phyloP scores from a whole-genome alignment of 2,888 invertebrate species.

The Lysandra coridon region DNA sequence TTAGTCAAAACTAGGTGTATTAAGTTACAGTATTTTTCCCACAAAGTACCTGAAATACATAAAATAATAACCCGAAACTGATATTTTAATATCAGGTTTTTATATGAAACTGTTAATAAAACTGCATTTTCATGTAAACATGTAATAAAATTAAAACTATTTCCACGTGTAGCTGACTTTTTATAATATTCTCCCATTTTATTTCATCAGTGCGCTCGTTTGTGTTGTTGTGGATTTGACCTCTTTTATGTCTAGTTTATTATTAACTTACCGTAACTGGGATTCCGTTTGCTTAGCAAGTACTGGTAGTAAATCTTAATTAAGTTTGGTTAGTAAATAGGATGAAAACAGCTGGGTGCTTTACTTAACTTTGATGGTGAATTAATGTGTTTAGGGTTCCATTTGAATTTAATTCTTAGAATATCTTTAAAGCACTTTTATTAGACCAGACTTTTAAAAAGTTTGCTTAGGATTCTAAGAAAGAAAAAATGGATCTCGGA shows the following conservation, averaged over 20 bases:
- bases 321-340: slow-evolving; percentile 19
- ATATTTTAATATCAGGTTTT: neutral
- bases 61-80: neutral
- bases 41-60: neutral
- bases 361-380: neutral
- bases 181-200: slow-evolving; percentile 37
- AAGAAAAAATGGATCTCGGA: too few relatives aligned
- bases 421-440: neutral
- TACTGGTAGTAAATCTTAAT: slow-evolving; percentile 22
- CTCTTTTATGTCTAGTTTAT: slow-evolving; percentile 38
- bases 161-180: slow-evolving; percentile 28
- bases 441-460: too few relatives aligned
- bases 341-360: neutral
- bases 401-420: neutral
- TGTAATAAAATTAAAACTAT: slow-evolving; percentile 39
- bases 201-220: slow-evolving; percentile 35
- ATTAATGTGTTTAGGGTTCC: neutral
- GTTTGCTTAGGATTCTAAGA: too few relatives aligned
- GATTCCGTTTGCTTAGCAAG: slow-evolving; percentile 36
- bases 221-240: slow-evolving; percentile 31
- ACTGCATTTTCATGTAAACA: slow-evolving; percentile 35
- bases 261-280: slow-evolving; percentile 37
- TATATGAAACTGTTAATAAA: slow-evolving; percentile 1
- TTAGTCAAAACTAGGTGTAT: too few relatives aligned
- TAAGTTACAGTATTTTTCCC: too few relatives aligned